A percentile compares a stretch with the other conserved stretches of the same genome.
phyloP scores from a whole-genome alignment of 2,888 invertebrate species.

The Trichopria drosophilae region DNA sequence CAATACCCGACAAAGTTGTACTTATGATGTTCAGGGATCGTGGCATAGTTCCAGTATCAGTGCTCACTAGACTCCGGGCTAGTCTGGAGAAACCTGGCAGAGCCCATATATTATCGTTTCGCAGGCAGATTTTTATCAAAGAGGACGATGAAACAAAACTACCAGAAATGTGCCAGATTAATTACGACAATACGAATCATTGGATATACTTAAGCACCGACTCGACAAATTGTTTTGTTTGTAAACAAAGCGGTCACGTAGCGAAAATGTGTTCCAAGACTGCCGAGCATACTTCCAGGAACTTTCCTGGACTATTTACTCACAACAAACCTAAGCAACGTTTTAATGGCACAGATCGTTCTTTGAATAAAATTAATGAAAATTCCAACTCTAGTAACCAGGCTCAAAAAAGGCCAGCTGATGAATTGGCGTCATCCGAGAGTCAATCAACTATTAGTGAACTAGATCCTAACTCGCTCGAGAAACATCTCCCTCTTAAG shows the following conservation, averaged over 20 bases:
- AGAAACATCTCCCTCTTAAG: no score
- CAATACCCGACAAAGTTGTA: background rate
- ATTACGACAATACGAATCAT: constrained; percentile 3
- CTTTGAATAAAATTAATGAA: no score
- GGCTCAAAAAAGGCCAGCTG: no score
- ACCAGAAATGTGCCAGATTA: constrained; percentile 1
- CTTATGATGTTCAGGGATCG: background rate
- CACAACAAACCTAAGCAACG: background rate
- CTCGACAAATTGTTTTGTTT: constrained; percentile 3
- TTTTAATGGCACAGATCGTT: no score
- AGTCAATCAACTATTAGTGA: no score
- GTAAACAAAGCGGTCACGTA: constrained; percentile 6
- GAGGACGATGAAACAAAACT: constrained; percentile 4
- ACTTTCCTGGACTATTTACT: background rate
- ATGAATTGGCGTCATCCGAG: no score
- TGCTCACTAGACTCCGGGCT: background rate
- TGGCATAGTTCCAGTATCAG: background rate
- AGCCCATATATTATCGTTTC: background rate
- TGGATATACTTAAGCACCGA: constrained; percentile 6
- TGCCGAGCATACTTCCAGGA: background rate
- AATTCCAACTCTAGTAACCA: no score
- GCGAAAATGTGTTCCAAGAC: background rate
- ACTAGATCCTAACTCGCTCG: no score
- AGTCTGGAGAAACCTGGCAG: background rate
- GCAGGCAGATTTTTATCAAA: constrained; percentile 6